Conservation (phyloP, 2,113 vertebrate species). For the Scomber scombrus region DNA sequence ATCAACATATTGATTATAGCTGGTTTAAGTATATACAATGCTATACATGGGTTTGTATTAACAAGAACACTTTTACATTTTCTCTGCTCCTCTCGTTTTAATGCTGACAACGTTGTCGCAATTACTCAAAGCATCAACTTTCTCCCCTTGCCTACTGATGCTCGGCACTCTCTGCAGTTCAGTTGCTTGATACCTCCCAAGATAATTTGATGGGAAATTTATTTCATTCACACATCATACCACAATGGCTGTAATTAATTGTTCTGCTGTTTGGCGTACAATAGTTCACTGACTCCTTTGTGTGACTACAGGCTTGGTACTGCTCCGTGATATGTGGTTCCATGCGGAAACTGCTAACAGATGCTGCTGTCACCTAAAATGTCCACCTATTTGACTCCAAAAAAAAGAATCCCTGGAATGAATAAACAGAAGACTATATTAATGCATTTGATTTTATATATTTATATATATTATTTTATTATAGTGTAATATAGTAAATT, state of each 20-base stretch:
- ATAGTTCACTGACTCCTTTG: conserved; percentile 84
- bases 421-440: conserved; percentile 28
- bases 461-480: no score
- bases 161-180: conserved; percentile 76
- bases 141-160: conserved; percentile 69
- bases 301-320: conserved; percentile 65
- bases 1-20: neutral
- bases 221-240: conserved; percentile 85
- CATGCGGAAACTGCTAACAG: conserved; percentile 60
- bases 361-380: conserved; percentile 66
- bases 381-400: conserved; percentile 55
- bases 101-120: conserved; percentile 58
- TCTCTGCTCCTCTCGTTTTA: conserved; percentile 22
- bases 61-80: conserved; percentile 28
- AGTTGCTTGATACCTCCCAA: conserved; percentile 76
- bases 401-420: conserved; percentile 53
- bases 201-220: conserved; percentile 84
- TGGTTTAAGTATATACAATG: neutral
- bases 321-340: conserved; percentile 55
- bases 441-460: neutral
- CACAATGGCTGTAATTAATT: conserved; percentile 86
- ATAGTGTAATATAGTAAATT: neutral
- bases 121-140: conserved; percentile 74
- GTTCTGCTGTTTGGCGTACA: conserved; percentile 76
- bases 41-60: neutral